Evolutionary conservation across 1,140 invertebrate species (phyloP), one percentile per base, ranked within the genome.

Genomic region (Dreissena polymorpha): DNA sequence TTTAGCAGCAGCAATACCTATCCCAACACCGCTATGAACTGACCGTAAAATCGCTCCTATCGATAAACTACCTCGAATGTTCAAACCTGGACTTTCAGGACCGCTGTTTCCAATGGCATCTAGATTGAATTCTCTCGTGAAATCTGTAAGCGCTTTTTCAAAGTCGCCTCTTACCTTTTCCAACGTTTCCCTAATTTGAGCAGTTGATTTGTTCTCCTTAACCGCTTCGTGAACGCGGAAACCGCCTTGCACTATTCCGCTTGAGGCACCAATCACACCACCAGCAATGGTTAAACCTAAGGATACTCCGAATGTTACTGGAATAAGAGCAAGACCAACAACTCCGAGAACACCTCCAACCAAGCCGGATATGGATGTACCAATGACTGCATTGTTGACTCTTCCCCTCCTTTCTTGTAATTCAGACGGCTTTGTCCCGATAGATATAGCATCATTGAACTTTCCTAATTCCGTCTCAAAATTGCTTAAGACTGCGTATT

Each of bases 301-400:
- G 6, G 69, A 71, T 25, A 51, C 29, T n/a, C 69, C 69, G 18
- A 71, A 71, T 23, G 18, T 71, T 21, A 71, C 50, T 10, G 69
- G 69, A 6, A 51, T 51, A 51, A 71, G 69, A n/a, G 53, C 23
- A n/a, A 51, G 10, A n/a, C 69, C 69, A 14, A 51, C 69, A 51
- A 71, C 53, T 13, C 50, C 39, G n/a, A 71, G 50, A 14, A 49
- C 39, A 14, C 69, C 69, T 21, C 49, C 50, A 10, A 71, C 69
- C n/a, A 71, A 23, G 13, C 69, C 69, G 18, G 53, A n/a, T 6
- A 51, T 51, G 10, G 69, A 71, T 23, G 49, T 71, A 21, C 49
- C 69, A 71, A 71, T 71, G 10, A 71, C 69, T 50, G 69, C 53
- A n/a, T 49, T 71, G 50, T 49, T 71, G n/a, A 71, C 27, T 13